Evolutionary conservation across 2,888 invertebrate genomes (phyloP).

Genomic region (Nasonovia ribisnigri): DNA sequence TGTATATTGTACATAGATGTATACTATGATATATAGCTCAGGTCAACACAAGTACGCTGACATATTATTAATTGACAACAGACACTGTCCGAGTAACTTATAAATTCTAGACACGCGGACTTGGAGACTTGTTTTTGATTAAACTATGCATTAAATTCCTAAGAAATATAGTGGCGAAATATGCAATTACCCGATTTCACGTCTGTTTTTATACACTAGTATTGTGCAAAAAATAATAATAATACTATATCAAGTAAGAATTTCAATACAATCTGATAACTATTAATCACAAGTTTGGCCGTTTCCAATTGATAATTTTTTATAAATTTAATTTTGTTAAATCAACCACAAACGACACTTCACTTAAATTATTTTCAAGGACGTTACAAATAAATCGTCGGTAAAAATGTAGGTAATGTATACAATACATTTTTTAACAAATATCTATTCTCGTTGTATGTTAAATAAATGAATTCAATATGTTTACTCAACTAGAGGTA

Average conservation of each 20-base stretch:
- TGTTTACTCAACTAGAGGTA: background rate
- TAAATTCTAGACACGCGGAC: slow-evolving; percentile 52
- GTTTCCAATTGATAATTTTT: slow-evolving; percentile 63
- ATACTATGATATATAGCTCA: slow-evolving; percentile 1
- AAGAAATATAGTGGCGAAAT: slow-evolving; percentile 54
- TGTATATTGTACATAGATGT: background rate
- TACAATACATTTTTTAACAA: background rate
- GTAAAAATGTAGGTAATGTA: background rate
- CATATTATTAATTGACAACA: slow-evolving; percentile 46
- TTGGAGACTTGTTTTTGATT: slow-evolving; percentile 48
- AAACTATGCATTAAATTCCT: slow-evolving; percentile 51
- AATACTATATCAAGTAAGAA: slow-evolving; percentile 26
- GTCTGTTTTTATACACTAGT: slow-evolving; percentile 49
- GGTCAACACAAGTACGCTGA: slow-evolving; percentile 16
- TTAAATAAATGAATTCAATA: background rate
- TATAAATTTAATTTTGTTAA: slow-evolving; percentile 39
- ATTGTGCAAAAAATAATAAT: slow-evolving; percentile 48
- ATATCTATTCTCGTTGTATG: background rate
- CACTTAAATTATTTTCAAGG: slow-evolving; percentile 52
- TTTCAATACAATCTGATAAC: slow-evolving; percentile 52
- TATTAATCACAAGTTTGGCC: slow-evolving; percentile 52
- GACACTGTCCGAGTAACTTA: slow-evolving; percentile 35
- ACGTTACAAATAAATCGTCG: slow-evolving; percentile 11
- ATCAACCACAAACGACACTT: slow-evolving; percentile 55
- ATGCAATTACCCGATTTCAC: slow-evolving; percentile 60